A percentile compares a stretch with the other conserved stretches of the same genome.
Evolutionary conservation across 1,140 invertebrate genomes (phyloP).

Genomic region (Coptotermes formosanus): DNA sequence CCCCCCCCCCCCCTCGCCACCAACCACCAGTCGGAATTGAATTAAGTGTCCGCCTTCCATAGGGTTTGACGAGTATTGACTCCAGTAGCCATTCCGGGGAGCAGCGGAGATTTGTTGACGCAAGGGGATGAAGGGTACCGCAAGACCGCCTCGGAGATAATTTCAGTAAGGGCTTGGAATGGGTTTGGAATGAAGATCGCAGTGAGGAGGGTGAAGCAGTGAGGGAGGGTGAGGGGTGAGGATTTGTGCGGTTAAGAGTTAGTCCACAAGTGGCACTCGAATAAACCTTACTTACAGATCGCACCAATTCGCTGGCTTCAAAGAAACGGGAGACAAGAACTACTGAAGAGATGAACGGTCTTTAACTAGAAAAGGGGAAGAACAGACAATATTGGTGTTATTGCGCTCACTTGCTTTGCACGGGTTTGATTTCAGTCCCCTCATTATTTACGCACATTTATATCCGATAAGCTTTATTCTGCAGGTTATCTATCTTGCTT

Average conservation of each 20-base stretch:
- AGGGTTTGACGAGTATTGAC: background rate
- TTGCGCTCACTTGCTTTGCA: too few species aligned
- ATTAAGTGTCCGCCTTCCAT: background rate
- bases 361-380: background rate
- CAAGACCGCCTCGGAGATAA: conserved; percentile 46
- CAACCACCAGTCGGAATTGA: background rate
- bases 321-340: background rate
- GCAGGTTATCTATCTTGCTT: too few species aligned
- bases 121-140: conserved; percentile 41
- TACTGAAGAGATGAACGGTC: background rate
- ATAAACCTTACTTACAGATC: conserved; percentile 37
- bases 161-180: conserved; percentile 58
- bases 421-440: too few species aligned
- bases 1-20: too few species aligned
- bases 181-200: conserved; percentile 48
- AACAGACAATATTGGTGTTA: background rate
- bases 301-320: background rate
- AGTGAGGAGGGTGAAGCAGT: background rate
- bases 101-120: background rate
- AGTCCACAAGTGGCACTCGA: conserved; percentile 57
- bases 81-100: background rate
- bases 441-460: too few species aligned
- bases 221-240: background rate
- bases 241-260: conserved; percentile 16
- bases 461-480: too few species aligned